Percentiles rank a stretch among this genome's conserved stretches.
These are phyloP conservation scores for Rhagium mordax DNA, from an alignment of 2,888 invertebrate genomes.

Conservation along the genomic window DNA sequence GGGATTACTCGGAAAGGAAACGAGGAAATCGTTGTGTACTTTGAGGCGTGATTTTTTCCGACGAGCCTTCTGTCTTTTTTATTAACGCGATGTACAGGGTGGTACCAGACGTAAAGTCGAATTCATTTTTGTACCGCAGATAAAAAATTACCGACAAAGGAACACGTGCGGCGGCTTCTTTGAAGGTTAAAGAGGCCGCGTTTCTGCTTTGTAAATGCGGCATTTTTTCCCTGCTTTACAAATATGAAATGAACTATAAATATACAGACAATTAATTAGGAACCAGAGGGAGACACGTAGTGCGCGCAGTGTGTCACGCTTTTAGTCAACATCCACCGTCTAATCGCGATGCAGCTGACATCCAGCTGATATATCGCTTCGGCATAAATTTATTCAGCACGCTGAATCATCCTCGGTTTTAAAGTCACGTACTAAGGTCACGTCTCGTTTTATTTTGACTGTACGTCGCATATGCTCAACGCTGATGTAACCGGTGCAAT, in stretches of 20 bases:
- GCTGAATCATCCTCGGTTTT: not conserved
- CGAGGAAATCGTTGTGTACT: not conserved
- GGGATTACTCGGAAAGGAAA: conserved; percentile 2
- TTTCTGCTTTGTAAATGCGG: no score
- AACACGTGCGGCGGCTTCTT: no score
- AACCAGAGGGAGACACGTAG: not conserved
- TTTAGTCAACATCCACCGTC: conserved; percentile 8
- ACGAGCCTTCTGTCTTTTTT: no score
- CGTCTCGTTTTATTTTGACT: not conserved
- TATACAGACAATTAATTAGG: not conserved
- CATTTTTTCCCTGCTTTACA: no score
- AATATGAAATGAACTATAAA: no score
- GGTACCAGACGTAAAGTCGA: no score
- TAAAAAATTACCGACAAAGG: no score
- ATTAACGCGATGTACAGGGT: no score
- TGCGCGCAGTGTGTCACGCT: not conserved
- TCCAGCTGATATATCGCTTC: conserved; percentile 8
- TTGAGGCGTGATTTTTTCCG: not conserved
- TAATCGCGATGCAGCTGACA: not conserved
- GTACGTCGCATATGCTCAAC: not conserved
- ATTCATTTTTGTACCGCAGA: no score
- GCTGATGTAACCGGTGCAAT: not conserved
- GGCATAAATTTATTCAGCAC: conserved; percentile 3
- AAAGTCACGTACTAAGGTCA: conserved; percentile 2
- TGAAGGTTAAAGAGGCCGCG: no score